Conservation (phyloP, 64 coral and sea anemone genomes). For the Montipora cactus region DNA sequence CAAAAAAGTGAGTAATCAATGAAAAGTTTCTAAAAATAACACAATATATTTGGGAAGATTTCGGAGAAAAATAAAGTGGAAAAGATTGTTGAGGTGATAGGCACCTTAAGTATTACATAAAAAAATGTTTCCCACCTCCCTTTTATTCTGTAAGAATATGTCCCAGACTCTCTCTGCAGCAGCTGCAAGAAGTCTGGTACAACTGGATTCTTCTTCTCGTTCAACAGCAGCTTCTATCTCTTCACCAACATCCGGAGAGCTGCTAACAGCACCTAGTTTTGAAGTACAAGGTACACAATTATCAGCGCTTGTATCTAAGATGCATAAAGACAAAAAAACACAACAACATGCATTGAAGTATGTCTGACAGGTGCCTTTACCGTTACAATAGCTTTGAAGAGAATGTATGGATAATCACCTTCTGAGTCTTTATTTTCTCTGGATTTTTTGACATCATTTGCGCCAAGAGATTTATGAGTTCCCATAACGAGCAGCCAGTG, state of each 20-base stretch:
- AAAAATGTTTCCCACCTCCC: slow-evolving; percentile 72
- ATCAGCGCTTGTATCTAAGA: too few species aligned
- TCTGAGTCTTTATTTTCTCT: not conserved
- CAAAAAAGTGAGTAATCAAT: too few species aligned
- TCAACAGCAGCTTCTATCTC: slow-evolving; percentile 41
- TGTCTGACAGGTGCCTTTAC: too few species aligned
- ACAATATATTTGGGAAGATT: too few species aligned
- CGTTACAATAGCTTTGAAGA: not conserved
- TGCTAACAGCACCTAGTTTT: not conserved
- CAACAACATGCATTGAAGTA: too few species aligned
- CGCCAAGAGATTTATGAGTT: slow-evolving; percentile 57
- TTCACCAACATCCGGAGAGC: slow-evolving; percentile 32
- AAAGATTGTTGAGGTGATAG: not conserved
- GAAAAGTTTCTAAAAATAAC: too few species aligned
- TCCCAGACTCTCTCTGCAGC: slow-evolving; percentile 97
- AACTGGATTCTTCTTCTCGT: slow-evolving; percentile 75
- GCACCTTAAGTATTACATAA: too few species aligned
- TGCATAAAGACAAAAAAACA: too few species aligned
- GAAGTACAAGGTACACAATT: not conserved
- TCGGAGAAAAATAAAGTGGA: too few species aligned
- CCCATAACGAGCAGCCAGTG: slow-evolving; percentile 97
- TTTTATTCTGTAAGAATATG: slow-evolving; percentile 92
- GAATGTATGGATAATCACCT: not conserved
- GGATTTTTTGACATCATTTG: not conserved
- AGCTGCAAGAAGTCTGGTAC: slow-evolving; percentile 81